Evolutionary conservation across 2,113 vertebrate genomes (phyloP).

Genomic region (Xerus inauris): DNA sequence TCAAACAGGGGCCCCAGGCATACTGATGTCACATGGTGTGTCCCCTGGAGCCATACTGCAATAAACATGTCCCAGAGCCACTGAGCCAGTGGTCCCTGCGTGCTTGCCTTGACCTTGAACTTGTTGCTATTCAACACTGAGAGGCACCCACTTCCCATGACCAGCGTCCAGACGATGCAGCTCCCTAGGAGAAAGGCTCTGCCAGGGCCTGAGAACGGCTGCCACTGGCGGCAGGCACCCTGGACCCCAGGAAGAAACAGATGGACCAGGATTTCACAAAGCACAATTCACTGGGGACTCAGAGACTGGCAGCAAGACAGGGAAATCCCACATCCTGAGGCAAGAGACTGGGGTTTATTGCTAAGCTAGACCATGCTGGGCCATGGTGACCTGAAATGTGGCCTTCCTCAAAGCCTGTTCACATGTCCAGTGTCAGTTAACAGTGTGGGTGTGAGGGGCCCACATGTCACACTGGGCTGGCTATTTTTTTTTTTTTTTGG

Average conservation of each 20-base stretch:
- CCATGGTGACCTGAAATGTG: background rate
- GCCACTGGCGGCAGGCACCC: background rate
- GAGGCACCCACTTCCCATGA: fast-evolving
- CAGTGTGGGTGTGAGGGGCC: background rate
- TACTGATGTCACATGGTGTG: fast-evolving
- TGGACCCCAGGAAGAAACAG: background rate
- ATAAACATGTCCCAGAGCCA: constrained; percentile 1
- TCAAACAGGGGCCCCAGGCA: background rate
- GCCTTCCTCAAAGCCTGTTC: background rate
- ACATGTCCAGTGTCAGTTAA: background rate
- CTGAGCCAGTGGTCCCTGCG: fast-evolving
- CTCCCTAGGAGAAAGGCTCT: background rate
- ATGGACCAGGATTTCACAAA: background rate
- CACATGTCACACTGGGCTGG: background rate
- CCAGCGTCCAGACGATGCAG: background rate
- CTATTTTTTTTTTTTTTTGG: no score
- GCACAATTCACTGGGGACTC: no score
- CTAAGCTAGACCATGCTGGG: background rate
- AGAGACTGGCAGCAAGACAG: background rate
- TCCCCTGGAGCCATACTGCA: background rate
- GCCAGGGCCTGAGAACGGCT: background rate
- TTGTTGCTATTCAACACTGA: background rate
- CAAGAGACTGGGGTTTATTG: no score
- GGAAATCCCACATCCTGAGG: background rate
- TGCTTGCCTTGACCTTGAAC: background rate